phyloP scores from a whole-genome alignment of 2,888 invertebrate species.

The Erannis defoliaria region DNA sequence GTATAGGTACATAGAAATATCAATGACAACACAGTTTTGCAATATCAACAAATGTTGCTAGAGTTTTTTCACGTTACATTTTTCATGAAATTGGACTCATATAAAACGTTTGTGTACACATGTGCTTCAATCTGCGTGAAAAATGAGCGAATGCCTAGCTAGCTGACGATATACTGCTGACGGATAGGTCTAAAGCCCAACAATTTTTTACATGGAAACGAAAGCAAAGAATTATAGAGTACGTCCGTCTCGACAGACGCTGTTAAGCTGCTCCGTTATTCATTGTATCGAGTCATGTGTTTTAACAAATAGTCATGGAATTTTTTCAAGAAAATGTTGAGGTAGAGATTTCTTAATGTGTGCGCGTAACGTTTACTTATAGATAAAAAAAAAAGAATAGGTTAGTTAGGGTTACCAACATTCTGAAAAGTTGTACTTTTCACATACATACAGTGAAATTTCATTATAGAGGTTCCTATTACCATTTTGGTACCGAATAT shows the following conservation, averaged over 20 bases:
- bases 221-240: slow-evolving; percentile 6
- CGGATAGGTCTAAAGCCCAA: neutral
- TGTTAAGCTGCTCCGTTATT: neutral
- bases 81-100: slow-evolving; percentile 15
- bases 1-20: no score
- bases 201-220: slow-evolving; percentile 6
- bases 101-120: slow-evolving; percentile 8
- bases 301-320: neutral
- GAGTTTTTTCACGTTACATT: slow-evolving; percentile 2
- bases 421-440: no score
- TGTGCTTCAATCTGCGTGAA: slow-evolving; percentile 9
- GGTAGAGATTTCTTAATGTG: no score
- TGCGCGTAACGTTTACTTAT: no score
- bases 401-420: no score
- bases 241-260: neutral
- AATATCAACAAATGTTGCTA: slow-evolving; percentile 3
- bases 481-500: no score
- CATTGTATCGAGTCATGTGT: neutral
- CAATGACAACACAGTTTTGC: neutral
- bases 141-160: slow-evolving; percentile 2
- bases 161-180: no score
- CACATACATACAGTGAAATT: no score
- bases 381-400: no score
- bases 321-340: neutral
- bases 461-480: no score